These are phyloP conservation scores for Channa argus DNA, from an alignment of 2,113 vertebrate species.

Conservation along the genomic window DNA sequence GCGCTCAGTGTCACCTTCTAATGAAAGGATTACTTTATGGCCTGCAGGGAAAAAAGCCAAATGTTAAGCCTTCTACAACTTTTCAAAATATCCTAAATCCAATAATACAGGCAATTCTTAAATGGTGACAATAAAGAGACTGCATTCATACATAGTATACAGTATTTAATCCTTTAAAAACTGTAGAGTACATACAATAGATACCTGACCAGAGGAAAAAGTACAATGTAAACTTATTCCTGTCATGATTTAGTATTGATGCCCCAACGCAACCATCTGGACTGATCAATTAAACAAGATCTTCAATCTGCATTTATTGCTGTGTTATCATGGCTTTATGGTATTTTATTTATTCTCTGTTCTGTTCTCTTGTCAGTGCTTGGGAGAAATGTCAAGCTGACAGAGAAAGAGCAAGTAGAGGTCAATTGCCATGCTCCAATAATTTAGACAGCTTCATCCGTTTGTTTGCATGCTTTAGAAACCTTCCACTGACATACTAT, in stretches of 20 bases:
- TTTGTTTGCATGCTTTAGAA: conserved; percentile 25
- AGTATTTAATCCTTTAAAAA: not conserved
- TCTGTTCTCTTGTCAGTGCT: not conserved
- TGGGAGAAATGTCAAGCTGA: conserved; percentile 23
- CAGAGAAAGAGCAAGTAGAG: conserved; percentile 13
- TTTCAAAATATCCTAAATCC: not conserved
- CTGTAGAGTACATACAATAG: not conserved
- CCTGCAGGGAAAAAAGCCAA: no score
- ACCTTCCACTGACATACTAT: not conserved
- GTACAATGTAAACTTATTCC: conserved; percentile 11
- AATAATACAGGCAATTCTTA: not conserved
- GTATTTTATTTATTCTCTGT: conserved; percentile 41
- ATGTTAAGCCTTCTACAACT: no score
- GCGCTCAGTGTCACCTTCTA: no score
- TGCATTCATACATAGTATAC: not conserved
- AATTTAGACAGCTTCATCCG: not conserved
- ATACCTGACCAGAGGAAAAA: not conserved
- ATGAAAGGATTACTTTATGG: no score
- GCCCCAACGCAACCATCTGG: conserved; percentile 42
- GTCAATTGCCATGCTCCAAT: conserved; percentile 41
- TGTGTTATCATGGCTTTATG: conserved; percentile 6
- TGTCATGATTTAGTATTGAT: conserved; percentile 25
- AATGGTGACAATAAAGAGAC: not conserved
- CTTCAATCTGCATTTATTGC: conserved; percentile 35
- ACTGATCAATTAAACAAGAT: conserved; percentile 38